Conservation (phyloP, 2,888 invertebrate genomes). For the Cephus sareptanus region DNA sequence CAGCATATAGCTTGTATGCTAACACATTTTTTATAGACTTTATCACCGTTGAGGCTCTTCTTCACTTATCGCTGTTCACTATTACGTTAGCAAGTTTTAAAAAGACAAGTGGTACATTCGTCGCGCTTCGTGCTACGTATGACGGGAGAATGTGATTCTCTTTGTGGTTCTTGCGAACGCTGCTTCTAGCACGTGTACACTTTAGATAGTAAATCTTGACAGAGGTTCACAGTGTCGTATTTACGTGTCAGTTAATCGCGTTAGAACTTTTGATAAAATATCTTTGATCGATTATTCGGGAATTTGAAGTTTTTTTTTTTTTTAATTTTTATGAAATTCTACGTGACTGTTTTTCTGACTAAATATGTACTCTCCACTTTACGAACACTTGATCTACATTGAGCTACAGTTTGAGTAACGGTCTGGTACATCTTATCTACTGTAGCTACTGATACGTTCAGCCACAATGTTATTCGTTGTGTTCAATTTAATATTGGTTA, state of each 20-base stretch:
- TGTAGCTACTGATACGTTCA: not conserved
- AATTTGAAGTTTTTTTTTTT: not conserved
- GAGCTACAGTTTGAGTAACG: not conserved
- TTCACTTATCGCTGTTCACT: not conserved
- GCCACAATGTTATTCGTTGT: not conserved
- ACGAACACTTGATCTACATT: not conserved
- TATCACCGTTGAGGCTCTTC: not conserved
- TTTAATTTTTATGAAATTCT: not conserved
- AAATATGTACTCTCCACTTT: too few relatives aligned
- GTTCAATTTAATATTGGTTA: not conserved
- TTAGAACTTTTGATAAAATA: not conserved
- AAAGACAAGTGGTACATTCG: not conserved
- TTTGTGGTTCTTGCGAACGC: not conserved
- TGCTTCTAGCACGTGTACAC: not conserved
- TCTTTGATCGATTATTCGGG: not conserved
- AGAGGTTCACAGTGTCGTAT: not conserved
- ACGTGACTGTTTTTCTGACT: not conserved
- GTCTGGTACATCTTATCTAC: not conserved
- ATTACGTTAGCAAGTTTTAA: not conserved
- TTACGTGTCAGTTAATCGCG: not conserved
- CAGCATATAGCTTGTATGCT: not conserved
- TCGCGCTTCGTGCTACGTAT: not conserved
- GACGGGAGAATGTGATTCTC: not conserved
- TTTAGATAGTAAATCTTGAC: not conserved
- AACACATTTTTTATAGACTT: not conserved